Evolutionary conservation across 2,797 vertebrate species (phyloP).

Genomic region (Kryptopterus vitreolus): DNA sequence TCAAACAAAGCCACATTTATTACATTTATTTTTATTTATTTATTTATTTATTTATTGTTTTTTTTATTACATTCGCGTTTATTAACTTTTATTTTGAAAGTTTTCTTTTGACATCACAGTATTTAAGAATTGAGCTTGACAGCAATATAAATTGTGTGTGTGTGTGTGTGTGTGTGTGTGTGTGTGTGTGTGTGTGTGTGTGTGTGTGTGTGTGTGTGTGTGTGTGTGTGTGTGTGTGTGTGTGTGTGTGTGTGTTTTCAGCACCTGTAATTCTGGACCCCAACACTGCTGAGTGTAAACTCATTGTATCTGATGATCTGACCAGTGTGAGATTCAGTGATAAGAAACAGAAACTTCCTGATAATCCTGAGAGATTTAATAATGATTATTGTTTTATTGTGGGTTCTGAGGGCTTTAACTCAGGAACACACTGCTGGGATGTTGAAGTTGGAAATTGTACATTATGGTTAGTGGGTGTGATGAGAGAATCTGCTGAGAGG

Average conservation of each 20-base stretch:
- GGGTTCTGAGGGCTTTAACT: slow-evolving; percentile 46
- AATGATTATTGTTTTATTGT: slow-evolving; percentile 26
- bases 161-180: no score
- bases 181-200: no score
- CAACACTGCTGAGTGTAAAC: slow-evolving; percentile 48
- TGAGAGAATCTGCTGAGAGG: slow-evolving; percentile 38
- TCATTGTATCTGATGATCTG: slow-evolving; percentile 51
- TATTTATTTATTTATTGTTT: no score
- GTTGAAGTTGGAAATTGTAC: slow-evolving; percentile 46
- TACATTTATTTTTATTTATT: no score
- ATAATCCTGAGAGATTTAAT: slow-evolving; percentile 49
- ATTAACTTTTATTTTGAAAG: no score
- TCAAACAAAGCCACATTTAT: no score
- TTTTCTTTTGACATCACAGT: no score
- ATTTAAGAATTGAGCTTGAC: no score
- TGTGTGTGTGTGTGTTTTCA: background rate
- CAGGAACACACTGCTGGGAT: slow-evolving; percentile 50
- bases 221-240: no score
- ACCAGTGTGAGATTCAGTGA: slow-evolving; percentile 40
- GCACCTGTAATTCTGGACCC: slow-evolving; percentile 53
- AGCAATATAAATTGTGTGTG: no score
- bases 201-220: no score
- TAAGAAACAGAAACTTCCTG: slow-evolving; percentile 40
- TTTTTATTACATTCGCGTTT: no score
- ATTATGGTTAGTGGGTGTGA: slow-evolving; percentile 48